Conservation (phyloP, 2,797 vertebrate genomes). For the Acrossocheilus wenchowensis region DNA sequence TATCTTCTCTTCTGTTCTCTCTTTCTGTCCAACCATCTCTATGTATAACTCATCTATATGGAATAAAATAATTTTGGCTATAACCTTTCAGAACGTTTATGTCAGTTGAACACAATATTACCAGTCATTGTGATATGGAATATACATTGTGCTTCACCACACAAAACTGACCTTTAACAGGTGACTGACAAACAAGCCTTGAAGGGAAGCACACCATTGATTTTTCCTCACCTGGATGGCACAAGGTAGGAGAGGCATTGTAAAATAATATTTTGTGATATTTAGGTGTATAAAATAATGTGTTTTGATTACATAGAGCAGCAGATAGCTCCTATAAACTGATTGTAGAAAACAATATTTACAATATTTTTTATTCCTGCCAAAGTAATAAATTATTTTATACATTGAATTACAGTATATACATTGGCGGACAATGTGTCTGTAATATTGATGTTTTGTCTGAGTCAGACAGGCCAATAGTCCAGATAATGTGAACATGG, state of each 20-base stretch:
- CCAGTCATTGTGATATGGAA: neutral
- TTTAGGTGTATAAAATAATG: neutral
- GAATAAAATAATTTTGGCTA: neutral
- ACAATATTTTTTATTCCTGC: neutral
- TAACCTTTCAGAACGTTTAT: neutral
- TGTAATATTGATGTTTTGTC: constrained; percentile 48
- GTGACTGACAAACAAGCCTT: neutral
- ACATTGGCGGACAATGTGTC: neutral
- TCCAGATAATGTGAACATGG: constrained; percentile 26
- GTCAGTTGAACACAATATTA: neutral
- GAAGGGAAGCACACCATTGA: neutral
- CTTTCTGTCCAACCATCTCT: neutral
- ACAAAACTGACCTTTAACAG: neutral
- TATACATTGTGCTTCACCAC: neutral
- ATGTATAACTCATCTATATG: neutral
- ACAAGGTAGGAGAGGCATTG: no score
- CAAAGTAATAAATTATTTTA: constrained; percentile 5
- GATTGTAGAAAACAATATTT: neutral
- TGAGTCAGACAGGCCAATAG: constrained; percentile 39
- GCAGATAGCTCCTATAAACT: neutral
- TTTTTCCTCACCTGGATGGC: neutral
- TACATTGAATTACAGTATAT: constrained; percentile 30
- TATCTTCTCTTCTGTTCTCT: neutral
- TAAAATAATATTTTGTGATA: neutral
- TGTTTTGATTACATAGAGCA: neutral